Evolutionary conservation across 2,888 invertebrate species (phyloP).

Genomic region (Cephus nigrinus): DNA sequence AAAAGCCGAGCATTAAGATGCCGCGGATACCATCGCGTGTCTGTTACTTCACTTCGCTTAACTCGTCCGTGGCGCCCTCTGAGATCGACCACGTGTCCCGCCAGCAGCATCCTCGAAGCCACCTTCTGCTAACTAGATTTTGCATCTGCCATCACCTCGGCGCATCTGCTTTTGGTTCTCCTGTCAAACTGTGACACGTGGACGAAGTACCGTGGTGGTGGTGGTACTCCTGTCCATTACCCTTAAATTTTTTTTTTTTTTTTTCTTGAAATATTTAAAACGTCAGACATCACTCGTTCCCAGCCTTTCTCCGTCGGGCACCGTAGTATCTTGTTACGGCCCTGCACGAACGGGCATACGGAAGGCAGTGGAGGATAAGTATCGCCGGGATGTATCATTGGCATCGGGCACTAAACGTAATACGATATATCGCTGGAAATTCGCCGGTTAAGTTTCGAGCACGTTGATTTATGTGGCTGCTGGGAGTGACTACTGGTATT

Average conservation of each 20-base stretch:
- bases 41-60: slow-evolving; percentile 24
- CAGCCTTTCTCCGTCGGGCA: background rate
- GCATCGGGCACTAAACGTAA: background rate
- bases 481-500: background rate
- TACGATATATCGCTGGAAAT: background rate
- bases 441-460: background rate
- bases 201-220: background rate
- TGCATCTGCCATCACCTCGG: background rate
- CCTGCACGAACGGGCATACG: background rate
- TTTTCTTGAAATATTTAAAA: background rate
- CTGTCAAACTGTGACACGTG: background rate
- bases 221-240: background rate
- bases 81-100: background rate
- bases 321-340: background rate
- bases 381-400: background rate
- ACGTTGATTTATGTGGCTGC: background rate
- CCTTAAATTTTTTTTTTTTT: background rate
- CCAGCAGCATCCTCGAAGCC: background rate
- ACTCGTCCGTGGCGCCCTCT: slow-evolving; percentile 6
- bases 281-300: background rate
- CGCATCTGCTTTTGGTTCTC: too few species aligned
- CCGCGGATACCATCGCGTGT: slow-evolving; percentile 23
- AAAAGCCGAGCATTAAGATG: slow-evolving; percentile 23
- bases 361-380: background rate
- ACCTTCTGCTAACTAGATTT: background rate